Base-by-base conservation (phyloP, 1,140 invertebrate genomes). In the Tetramorium alpestre region DNA sequence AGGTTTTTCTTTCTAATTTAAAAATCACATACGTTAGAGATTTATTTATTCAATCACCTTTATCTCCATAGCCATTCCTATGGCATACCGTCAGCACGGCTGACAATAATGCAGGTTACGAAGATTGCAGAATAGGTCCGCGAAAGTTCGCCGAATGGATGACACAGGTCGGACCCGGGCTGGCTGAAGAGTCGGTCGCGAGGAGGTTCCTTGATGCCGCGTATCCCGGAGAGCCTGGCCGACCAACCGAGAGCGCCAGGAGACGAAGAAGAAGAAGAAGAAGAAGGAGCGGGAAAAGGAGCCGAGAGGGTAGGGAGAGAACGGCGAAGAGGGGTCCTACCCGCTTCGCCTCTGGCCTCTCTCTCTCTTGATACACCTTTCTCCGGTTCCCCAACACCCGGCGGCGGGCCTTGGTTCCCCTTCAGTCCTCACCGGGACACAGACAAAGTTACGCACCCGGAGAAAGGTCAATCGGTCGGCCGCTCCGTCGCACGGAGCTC, bases 341-440 rank as follows among this genome's bases (percentile, higher is more conserved):
- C 72, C 76, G 82, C 80, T 88, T 90, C 67, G 65, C 85, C 69
- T 82, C 69, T 84, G 56, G 82, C 86, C 86, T 90, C 89, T 87
- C 88, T 91, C 90, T 92, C 91, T 91, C 90, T 87, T 90, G 91
- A 93, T 93, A 94, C 92, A 94, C 94, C 94, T 95, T 95, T 95
- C 94, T 95, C 94, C 94, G 89, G 93, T 92, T 93, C 93, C 92
- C 90, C 87, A 88, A 88, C 80, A 88, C 87, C 87, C 89, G 90
- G 80, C 89, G 80, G 88, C 87, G 84, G 89, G 87, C 82, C 88
- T 91, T 91, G 90, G 77, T 89, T 91, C 85, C 80, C 89, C 90
- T 91, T 94, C 93, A 94, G 93, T 94, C 93, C 93, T 93, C 92
- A 94, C 92, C 94, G 94, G 93, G 94, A 93, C 93, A 94, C 93